Base-by-base conservation (phyloP, 2,113 vertebrate species). In the Chloebia gouldiae region DNA sequence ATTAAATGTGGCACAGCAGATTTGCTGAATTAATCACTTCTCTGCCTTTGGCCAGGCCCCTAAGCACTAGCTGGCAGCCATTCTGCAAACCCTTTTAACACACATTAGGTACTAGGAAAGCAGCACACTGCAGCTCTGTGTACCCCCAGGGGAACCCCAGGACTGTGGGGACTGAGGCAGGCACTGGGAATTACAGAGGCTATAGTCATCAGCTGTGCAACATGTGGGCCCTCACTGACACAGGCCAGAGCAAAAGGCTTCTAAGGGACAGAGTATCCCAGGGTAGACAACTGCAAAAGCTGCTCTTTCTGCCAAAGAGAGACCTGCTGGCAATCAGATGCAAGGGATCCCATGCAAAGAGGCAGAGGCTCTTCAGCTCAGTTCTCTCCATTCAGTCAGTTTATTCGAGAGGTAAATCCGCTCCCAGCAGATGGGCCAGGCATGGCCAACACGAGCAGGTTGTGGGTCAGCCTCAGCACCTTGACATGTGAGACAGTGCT, bases 361-460 rank as follows among this genome's bases (percentile, higher is more conserved):
- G 49, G 57, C 39, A 49, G 45, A 90, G 31, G 54, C 65, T 50
- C 51, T 90, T 70, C 68, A 76, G 53, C 59, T 86, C 54, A 4
- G 27, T 77, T 88, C 86, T 93, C 85, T 83, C 83, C 31, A 7
- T 61, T 73, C 31, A 44, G 68, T 92, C 84, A 71, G 60, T 96
- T 97, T 97, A 97, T 97, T 95, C 66, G 76, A 90, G 76, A 95
- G 88, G 66, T 42, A 78, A 63, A 63, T 60, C 95, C 0, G 7
- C 68, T 88, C 71, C 88, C 78, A 86, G 83, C 69, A 78, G 51
- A 78, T 25, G 0, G 6, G 47, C 82, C 77, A 77, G 60, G 79
- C 66, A n/a, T 0, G 6, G 78, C 87, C 84, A 95, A 31, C 66
- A 37, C 54, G 45, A 83, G 81, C 73, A 69, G 63, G 63, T 8